Base-by-base conservation (phyloP, 2,113 vertebrate species). In the Pollachius pollachius region DNA sequence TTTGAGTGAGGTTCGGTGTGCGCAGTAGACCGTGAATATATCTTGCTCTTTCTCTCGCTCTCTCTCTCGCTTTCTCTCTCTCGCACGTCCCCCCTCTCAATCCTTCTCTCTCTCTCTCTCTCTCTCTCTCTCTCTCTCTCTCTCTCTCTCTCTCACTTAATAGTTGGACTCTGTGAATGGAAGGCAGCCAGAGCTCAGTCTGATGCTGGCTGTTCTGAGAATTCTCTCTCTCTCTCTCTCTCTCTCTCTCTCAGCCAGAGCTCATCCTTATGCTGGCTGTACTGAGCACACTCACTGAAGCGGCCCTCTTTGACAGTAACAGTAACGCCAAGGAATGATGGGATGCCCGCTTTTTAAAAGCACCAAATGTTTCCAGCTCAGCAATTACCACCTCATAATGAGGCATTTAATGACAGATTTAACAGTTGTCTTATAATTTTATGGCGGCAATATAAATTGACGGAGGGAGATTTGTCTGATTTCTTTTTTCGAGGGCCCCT, bases 351-450 rank as follows among this genome's bases (percentile, higher is more conserved):
- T 78, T 79, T 82, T 81, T 81, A 86, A 82, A 67, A 67, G 70
- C 76, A 67, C 67, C 67, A 72, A 74, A 85, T 81, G 78, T 78
- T 77, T 85, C 72, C 75, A 70, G 30, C 74, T 34, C 61, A 61
- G 82, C 84, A 83, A 80, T 89, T 82, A 80, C 65, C 75, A 71
- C 8, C 54, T 83, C 83, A 80, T 84, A 90, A 89, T 82, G 82
- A 86, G 79, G 59, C 75, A 71, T 87, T 86, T 86, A 85, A 85
- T 57, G 70, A 70, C 76, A 76, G 73, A 79, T 87, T 87, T 83
- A 86, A 80, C 80, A 81, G 83, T 80, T 69, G 76, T 80, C 84
- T 79, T 86, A 71, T 88, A 73, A 81, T 88, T 88, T 84, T 81
- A 84, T 85, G 65, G 79, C 21, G 7, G 79, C 78, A n/a, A 80